Percentiles rank a stretch among this genome's conserved stretches.
These are phyloP conservation scores for Ardeotis arabs DNA, from an alignment of 2,113 vertebrate genomes.

Conservation along the genomic window DNA sequence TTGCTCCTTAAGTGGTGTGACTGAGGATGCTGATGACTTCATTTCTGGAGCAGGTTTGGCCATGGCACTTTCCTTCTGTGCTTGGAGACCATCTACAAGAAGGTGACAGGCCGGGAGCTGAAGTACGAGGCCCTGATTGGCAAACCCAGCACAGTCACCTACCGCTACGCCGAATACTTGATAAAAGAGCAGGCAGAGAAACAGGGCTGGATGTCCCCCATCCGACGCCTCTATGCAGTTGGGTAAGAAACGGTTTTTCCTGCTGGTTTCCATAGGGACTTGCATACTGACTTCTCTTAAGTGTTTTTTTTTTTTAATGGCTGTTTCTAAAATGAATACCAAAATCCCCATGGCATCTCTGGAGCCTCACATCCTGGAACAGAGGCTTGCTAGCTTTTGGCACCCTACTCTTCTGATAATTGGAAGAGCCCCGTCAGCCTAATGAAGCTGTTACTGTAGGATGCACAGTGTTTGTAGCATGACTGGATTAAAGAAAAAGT, in stretches of 20 bases:
- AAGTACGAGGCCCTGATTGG: conserved; percentile 90
- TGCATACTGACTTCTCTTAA: neutral
- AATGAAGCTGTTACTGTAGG: neutral
- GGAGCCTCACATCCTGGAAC: neutral
- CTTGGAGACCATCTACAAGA: conserved; percentile 91
- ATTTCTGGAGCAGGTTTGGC: conserved; percentile 84
- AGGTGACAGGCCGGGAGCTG: conserved; percentile 89
- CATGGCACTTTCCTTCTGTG: conserved; percentile 94
- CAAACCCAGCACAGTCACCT: conserved; percentile 93
- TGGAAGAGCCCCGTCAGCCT: neutral
- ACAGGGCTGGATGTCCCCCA: conserved; percentile 85
- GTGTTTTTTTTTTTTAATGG: neutral
- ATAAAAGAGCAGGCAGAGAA: conserved; percentile 82
- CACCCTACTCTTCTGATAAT: neutral
- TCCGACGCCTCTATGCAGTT: conserved; percentile 89
- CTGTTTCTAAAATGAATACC: neutral
- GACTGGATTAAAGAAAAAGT: neutral
- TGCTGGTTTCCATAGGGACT: neutral
- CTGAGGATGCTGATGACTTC: neutral
- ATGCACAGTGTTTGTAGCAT: neutral
- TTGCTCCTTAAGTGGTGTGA: conserved; percentile 35
- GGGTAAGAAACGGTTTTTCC: conserved; percentile 78
- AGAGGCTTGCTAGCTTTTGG: neutral
- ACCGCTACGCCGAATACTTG: conserved; percentile 87
- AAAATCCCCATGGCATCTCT: neutral